Evolutionary conservation across 2,113 vertebrate species (phyloP), one percentile per base, ranked within the genome.

Genomic region (Calcarius ornatus): DNA sequence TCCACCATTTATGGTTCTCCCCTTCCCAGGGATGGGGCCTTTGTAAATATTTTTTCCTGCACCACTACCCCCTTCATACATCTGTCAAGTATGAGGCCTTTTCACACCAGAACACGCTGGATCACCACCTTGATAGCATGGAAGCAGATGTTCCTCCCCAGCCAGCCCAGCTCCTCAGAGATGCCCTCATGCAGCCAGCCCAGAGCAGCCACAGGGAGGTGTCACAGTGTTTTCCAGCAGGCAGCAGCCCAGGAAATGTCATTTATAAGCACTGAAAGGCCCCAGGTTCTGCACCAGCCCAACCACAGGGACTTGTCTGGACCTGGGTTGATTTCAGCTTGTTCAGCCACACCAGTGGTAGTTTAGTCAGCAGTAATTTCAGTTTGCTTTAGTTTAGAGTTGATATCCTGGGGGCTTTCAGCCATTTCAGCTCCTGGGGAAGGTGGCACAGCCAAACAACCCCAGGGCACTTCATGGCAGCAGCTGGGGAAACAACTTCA

Each of bases 401-500:
- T 1, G 2, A 20, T 23, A 13, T 12, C 65, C 48, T 21, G 50
- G 42, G 38, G 33, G 27, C 1, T 57, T 56, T 35, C 0, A 0
- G n/a, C 38, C 0, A 0, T 27, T 56, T n/a, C 1, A 3, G 82
- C n/a, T 66, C 56, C 50, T 21, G 17, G 75, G 7, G 65, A 81
- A 81, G 53, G 73, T 22, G 63, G 12, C 21, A 4, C 0, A 6
- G 77, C 72, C 31, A 9, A 66, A 9, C 42, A 54, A 51, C 30
- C 84, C 30, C 2, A 2, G 31, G 84, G 38, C 51, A 66, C 38
- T 3, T 1, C 16, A 78, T 13, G 38, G 33, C 79, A 85, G 35
- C 57, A 75, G 31, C 24, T 48, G 3, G 28, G 73, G 63, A 90
- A 83, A 68, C 25, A 1, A 0, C 73, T 75, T 48, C 2, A 27